Percentiles rank a stretch among this genome's conserved stretches.
Conservation (phyloP, 2,113 vertebrate genomes). For the Laticauda colubrina region DNA sequence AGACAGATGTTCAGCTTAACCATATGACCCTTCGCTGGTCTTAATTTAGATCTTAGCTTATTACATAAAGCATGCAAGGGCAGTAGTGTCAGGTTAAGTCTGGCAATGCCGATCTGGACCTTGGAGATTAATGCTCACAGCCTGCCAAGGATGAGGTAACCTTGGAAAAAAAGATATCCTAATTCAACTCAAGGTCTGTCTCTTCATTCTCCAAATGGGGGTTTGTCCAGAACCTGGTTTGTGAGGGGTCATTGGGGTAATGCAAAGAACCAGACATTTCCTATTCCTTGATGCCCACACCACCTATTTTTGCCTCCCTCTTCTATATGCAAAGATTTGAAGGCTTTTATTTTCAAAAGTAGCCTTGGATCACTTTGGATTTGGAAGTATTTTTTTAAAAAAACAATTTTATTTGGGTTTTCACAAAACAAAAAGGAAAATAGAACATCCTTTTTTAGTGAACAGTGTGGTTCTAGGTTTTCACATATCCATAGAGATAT, state of each 20-base stretch:
- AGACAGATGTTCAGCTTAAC: not conserved
- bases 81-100: not conserved
- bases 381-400: not conserved
- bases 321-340: not conserved
- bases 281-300: not conserved
- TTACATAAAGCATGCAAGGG: constrained; percentile 46
- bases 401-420: not conserved
- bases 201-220: not conserved
- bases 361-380: not conserved
- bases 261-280: not conserved
- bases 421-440: too few species aligned
- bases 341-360: not conserved
- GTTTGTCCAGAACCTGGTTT: not conserved
- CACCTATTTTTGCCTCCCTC: not conserved
- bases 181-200: not conserved
- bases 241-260: not conserved
- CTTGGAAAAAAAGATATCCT: not conserved
- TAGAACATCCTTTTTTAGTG: too few species aligned
- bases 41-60: not conserved
- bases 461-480: too few species aligned
- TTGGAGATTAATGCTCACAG: not conserved
- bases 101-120: too few species aligned
- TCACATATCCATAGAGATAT: too few species aligned
- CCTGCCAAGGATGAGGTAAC: not conserved
- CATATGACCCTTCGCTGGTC: not conserved